Conservation (phyloP, 53 echinoderm and acorn worm genomes). For the Henricia sp. region DNA sequence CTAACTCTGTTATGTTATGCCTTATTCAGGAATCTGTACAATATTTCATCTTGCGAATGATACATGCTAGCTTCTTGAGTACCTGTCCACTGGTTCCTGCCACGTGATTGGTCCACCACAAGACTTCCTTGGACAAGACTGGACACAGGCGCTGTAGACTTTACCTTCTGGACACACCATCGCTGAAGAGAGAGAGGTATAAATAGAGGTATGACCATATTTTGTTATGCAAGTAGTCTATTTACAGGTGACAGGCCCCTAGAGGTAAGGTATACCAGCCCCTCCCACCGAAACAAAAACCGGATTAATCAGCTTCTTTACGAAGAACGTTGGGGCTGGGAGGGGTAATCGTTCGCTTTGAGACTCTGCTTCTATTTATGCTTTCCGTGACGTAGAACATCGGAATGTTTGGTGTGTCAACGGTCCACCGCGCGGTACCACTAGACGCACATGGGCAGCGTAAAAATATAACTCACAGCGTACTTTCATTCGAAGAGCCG, state of each 20-base stretch:
- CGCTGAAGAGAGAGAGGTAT: conserved; percentile 4
- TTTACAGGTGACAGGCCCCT: neutral
- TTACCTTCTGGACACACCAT: conserved; percentile 29
- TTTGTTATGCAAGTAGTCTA: neutral
- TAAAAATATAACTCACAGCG: no score
- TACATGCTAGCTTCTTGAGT: neutral
- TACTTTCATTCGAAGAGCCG: no score
- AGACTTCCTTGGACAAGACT: conserved; percentile 45
- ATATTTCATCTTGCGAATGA: no score
- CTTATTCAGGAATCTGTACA: no score
- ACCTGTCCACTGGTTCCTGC: conserved; percentile 33
- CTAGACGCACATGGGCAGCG: no score
- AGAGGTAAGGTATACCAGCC: neutral
- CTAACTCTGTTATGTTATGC: no score
- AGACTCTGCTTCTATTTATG: no score
- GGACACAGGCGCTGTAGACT: conserved; percentile 36
- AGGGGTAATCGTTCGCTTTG: neutral
- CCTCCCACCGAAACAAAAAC: neutral
- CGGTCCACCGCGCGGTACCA: no score
- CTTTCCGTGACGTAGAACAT: no score
- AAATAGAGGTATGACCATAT: neutral
- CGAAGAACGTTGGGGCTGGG: no score
- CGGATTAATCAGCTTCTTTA: neutral
- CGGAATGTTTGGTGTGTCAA: no score
- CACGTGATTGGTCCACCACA: conserved; percentile 36